Base-by-base conservation (phyloP, 2,113 vertebrate species). In the Myotis lucifugus region DNA sequence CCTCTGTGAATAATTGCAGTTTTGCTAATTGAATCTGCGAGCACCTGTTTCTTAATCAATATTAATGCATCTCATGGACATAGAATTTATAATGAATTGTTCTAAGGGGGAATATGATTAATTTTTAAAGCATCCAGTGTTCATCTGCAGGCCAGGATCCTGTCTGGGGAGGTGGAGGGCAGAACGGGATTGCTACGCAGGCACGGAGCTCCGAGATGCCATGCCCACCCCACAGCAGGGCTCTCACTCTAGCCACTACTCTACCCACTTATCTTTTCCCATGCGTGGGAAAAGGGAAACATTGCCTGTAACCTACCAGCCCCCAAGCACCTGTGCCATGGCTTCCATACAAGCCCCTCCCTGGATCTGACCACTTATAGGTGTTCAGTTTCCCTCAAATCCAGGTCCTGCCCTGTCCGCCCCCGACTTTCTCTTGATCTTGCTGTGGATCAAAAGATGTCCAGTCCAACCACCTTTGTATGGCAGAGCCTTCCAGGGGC, bases 21-120 rank as follows among this genome's bases (percentile, higher is more conserved):
- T 96, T 96, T 89, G 87, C 96, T 97, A 97, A 97, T 96, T 96
- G 89, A 96, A 96, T 96, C 95, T 84, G 90, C 96, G 88, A 97
- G 70, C 94, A 97, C 95, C 97, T 96, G 95, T 97, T 97, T 95
- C 95, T 96, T 97, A 97, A 97, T 97, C 96, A 95, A 97, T 97
- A 97, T 98, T 97, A 98, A 96, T 97, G 85, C 67, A 85, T 87
- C 19, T 69, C 81, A 93, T 86, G 79, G 77, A 89, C 46, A 54
- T 27, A 70, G 93, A 96, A 97, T 96, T 77, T 87, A 19, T 92
- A 97, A 97, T 97, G 94, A 97, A 90, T 96, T 82, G 40, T 93
- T 87, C 86, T 87, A 25, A n/a, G 14, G n/a, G 32, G n/a, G 27
- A 9, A 9, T 32, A 87, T 83, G 34, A 95, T 96, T 46, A 73